Percentiles rank a stretch among this genome's conserved stretches.
Conservation (phyloP, 2,888 invertebrate species). For the Phengaris alcon region DNA sequence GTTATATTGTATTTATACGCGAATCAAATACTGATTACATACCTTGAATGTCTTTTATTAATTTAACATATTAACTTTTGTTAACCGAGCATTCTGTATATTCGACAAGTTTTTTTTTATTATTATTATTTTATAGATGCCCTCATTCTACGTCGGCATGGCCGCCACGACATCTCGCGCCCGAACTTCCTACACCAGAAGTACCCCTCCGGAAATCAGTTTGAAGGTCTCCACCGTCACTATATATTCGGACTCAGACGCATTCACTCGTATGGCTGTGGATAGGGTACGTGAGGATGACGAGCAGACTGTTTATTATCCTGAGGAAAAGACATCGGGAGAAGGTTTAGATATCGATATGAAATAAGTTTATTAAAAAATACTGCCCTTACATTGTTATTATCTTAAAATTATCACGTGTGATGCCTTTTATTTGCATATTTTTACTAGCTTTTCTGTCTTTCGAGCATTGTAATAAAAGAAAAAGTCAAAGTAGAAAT, state of each 20-base stretch:
- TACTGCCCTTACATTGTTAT: no score
- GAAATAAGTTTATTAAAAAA: neutral
- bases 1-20: no score
- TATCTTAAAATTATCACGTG: no score
- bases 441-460: no score
- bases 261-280: neutral
- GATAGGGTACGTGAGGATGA: neutral
- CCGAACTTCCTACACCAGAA: neutral
- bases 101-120: no score
- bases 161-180: neutral
- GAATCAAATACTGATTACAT: no score
- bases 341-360: neutral
- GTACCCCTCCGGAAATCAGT: neutral
- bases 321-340: neutral
- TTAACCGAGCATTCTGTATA: no score
- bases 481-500: no score
- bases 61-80: no score
- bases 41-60: no score
- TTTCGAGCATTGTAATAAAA: no score
- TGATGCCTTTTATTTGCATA: no score
- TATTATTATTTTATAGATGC: neutral
- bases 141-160: neutral
- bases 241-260: neutral
- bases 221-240: neutral
- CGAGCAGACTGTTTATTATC: neutral